A percentile compares a stretch with the other conserved stretches of the same genome.
Conservation (phyloP, 2,888 invertebrate species). For the Hydroisotoma schaefferi region DNA sequence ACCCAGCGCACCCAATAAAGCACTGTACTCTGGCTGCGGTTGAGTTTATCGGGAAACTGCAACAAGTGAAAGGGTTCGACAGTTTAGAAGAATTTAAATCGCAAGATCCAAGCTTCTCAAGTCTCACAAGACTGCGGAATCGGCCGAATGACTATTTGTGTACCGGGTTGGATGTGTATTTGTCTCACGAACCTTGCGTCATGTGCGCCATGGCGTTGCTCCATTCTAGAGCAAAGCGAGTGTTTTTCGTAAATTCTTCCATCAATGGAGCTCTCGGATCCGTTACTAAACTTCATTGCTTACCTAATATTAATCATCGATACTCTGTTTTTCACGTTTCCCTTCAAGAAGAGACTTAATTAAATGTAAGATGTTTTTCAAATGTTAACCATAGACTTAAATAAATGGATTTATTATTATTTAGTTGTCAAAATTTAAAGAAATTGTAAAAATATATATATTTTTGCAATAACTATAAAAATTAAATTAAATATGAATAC, state of each 20-base stretch:
- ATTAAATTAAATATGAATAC: too few species aligned
- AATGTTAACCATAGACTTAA: too few species aligned
- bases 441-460: too few species aligned
- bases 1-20: slow-evolving; percentile 64
- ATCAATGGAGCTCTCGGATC: slow-evolving; percentile 67
- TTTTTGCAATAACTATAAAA: too few species aligned
- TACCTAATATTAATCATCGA: slow-evolving; percentile 81
- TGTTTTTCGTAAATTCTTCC: slow-evolving; percentile 67
- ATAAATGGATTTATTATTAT: too few species aligned
- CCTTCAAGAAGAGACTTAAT: too few species aligned
- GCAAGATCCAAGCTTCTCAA: not conserved
- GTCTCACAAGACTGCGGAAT: slow-evolving; percentile 16
- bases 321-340: slow-evolving; percentile 67
- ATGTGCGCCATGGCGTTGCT: slow-evolving; percentile 95
- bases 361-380: too few species aligned
- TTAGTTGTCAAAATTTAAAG: too few species aligned
- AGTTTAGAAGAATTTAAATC: not conserved
- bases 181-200: slow-evolving; percentile 81
- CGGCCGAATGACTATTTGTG: slow-evolving; percentile 62
- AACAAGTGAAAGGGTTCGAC: slow-evolving; percentile 54
- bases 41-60: slow-evolving; percentile 77
- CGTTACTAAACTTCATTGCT: slow-evolving; percentile 69
- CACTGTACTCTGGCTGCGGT: slow-evolving; percentile 83
- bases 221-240: slow-evolving; percentile 77
- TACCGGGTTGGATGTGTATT: slow-evolving; percentile 80